These are phyloP conservation scores for Anagrus nilaparvatae DNA, from an alignment of 1,140 invertebrate genomes.

Conservation along the genomic window DNA sequence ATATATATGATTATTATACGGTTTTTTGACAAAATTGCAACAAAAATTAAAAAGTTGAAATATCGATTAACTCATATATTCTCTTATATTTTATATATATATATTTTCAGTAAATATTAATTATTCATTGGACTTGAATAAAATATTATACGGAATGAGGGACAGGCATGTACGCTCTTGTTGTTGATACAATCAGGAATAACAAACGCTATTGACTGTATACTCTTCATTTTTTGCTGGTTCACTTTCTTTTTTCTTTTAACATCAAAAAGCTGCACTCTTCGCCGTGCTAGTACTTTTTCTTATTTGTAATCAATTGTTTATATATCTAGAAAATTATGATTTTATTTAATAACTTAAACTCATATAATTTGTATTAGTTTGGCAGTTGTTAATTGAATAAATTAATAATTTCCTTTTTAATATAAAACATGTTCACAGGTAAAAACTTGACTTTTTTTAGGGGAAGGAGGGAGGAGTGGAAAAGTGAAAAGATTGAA, in stretches of 20 bases:
- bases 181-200: conserved; percentile 26
- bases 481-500: too few relatives aligned
- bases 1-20: not conserved
- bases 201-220: conserved; percentile 25
- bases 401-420: too few relatives aligned
- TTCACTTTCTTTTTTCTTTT: conserved; percentile 17
- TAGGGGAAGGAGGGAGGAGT: too few relatives aligned
- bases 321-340: not conserved
- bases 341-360: too few relatives aligned
- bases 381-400: too few relatives aligned
- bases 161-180: too few relatives aligned
- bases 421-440: too few relatives aligned
- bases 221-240: conserved; percentile 15
- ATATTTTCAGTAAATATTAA: conserved; percentile 20
- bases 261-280: conserved; percentile 19
- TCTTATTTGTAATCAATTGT: conserved; percentile 9
- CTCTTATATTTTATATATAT: too few relatives aligned
- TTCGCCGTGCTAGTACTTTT: conserved; percentile 18
- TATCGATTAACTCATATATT: conserved; percentile 17
- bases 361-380: too few relatives aligned
- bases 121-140: conserved; percentile 20
- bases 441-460: too few relatives aligned
- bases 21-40: conserved; percentile 2
- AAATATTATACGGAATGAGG: conserved; percentile 21
- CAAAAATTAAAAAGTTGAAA: conserved; percentile 13